Conservation (phyloP, 2,113 vertebrate genomes). For the Craseonycteris thonglongyai region DNA sequence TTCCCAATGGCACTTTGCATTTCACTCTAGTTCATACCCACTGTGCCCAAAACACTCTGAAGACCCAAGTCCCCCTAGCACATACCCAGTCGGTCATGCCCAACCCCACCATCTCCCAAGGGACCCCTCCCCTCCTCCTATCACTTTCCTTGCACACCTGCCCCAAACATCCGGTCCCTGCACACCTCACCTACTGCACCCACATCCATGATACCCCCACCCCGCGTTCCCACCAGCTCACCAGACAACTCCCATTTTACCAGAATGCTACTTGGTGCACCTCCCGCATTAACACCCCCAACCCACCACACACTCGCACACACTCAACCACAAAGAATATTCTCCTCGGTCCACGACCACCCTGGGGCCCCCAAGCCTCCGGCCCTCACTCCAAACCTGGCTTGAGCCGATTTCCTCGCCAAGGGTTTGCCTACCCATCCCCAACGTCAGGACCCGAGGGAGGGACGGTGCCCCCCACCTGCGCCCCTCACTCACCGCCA, state of each 20-base stretch:
- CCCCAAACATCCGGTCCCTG: background rate
- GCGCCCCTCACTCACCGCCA: background rate
- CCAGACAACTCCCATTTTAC: background rate
- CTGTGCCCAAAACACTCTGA: background rate
- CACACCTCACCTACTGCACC: background rate
- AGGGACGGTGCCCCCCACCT: background rate
- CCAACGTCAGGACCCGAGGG: background rate
- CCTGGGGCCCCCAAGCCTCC: background rate
- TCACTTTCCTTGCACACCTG: background rate
- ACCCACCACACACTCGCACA: background rate
- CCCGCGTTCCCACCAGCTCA: background rate
- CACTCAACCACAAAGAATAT: background rate
- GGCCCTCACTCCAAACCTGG: background rate
- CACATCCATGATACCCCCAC: background rate
- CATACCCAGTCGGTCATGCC: background rate
- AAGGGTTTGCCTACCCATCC: background rate
- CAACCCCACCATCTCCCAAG: background rate
- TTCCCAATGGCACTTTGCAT: background rate
- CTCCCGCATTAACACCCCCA: background rate
- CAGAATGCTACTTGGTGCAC: background rate
- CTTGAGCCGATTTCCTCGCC: background rate
- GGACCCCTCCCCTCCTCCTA: background rate
- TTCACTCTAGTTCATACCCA: background rate
- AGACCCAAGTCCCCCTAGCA: background rate
- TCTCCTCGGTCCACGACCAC: background rate